Base-by-base conservation (phyloP, 2,113 vertebrate genomes). In the Rhea americana region DNA sequence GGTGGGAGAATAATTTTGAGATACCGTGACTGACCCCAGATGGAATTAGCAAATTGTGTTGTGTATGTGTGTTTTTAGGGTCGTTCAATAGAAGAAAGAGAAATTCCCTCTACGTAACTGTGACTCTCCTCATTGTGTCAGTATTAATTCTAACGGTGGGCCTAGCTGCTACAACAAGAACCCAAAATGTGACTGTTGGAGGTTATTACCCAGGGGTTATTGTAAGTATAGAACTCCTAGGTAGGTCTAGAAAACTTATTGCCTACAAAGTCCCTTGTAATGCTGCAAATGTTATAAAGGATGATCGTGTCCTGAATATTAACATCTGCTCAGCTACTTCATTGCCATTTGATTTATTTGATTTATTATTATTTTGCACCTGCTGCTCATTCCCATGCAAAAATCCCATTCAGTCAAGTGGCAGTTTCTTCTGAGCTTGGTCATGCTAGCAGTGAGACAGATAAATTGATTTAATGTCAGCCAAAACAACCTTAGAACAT, bases 201-300 rank as follows among this genome's bases (percentile, higher is more conserved):
- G 99, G 99, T 87, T 99, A 99, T 97, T 99, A 99, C 97, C 98
- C 99, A 5, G 99, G 99, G 97, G 98, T 99, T 95, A 99, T 99
- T 96, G 99, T 99, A 98, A 99, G 99, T 99, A 97, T 94, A 94
- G 95, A 96, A 95, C 73, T 85, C 94, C 76, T 94, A 95, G 96
- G 82, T 97, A 91, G 93, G 94, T 96, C 85, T 94, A 93, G 87
- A 93, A 93, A 94, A 81, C 65, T 89, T 95, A 67, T 41, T 95
- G 89, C 61, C 81, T 96, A 65, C 76, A 83, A 93, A 95, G 55
- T 92, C 91, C 85, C 37, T 56, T 87, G 78, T 84, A 93, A 93
- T 92, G 78, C 72, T 94, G 63, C 77, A 72, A 87, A 70, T 62
- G 79, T 87, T 97, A 67, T 89, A 70, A 84, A 89, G 76, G 90